A percentile compares a stretch with the other conserved stretches of the same genome.
Evolutionary conservation across 2,797 vertebrate genomes (phyloP).

Genomic region (Mus caroli): DNA sequence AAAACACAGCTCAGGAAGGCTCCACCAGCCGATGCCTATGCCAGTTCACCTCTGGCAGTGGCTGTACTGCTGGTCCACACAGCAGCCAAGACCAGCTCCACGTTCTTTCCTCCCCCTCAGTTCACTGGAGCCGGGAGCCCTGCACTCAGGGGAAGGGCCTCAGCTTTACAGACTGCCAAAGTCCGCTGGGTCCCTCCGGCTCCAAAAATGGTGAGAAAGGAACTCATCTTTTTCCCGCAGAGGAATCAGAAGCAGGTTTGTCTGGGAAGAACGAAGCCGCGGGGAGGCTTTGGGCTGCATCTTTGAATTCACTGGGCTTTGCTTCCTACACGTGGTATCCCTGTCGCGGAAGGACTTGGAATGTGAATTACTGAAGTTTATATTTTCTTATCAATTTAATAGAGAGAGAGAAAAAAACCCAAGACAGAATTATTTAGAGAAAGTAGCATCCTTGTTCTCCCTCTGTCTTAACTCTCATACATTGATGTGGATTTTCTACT

Average conservation of each 20-base stretch:
- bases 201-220: slow-evolving; percentile 77
- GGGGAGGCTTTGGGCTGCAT: slow-evolving; percentile 56
- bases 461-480: slow-evolving; percentile 35
- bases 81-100: slow-evolving; percentile 41
- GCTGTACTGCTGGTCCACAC: slow-evolving; percentile 40
- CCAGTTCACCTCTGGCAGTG: slow-evolving; percentile 75
- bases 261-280: slow-evolving; percentile 9
- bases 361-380: slow-evolving; percentile 48
- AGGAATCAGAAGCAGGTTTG: slow-evolving; percentile 78
- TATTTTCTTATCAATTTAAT: not conserved
- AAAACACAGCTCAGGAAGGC: slow-evolving; percentile 72
- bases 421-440: not conserved
- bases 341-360: not conserved
- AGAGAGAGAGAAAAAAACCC: not conserved
- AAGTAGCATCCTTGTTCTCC: not conserved
- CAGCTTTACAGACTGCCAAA: slow-evolving; percentile 56
- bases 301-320: slow-evolving; percentile 55
- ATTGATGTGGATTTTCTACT: slow-evolving; percentile 40
- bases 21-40: slow-evolving; percentile 65
- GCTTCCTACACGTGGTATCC: not conserved
- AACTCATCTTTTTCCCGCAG: slow-evolving; percentile 78
- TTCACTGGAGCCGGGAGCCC: slow-evolving; percentile 52
- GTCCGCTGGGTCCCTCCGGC: slow-evolving; percentile 61
- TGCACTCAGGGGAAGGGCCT: slow-evolving; percentile 54
- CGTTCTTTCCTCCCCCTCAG: slow-evolving; percentile 40